phyloP scores from a whole-genome alignment of 2,113 vertebrate genomes.

The Eolophus roseicapilla region DNA sequence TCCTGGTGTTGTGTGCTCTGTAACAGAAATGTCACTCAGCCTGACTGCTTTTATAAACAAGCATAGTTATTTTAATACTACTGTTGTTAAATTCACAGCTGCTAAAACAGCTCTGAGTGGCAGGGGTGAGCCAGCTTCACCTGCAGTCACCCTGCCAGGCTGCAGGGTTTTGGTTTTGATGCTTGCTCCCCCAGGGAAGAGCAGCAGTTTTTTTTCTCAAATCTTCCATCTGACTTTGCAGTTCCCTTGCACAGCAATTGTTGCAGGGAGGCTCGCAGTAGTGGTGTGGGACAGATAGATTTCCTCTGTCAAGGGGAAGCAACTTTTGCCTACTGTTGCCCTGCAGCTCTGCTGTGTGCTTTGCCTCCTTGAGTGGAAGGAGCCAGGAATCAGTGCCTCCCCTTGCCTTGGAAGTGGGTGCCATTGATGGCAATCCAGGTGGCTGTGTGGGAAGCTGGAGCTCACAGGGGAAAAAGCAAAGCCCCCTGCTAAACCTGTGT shows the following conservation, averaged over 20 bases:
- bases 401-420: background rate
- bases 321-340: background rate
- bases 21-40: background rate
- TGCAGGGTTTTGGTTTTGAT: background rate
- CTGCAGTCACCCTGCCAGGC: background rate
- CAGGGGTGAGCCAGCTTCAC: background rate
- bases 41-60: constrained; percentile 1
- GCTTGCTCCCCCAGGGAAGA: background rate
- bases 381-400: background rate
- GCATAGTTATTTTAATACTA: background rate
- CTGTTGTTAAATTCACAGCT: background rate
- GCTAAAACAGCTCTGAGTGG: background rate
- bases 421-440: background rate
- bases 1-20: background rate
- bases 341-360: background rate
- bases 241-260: background rate
- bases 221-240: constrained; percentile 63
- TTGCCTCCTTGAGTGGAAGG: background rate
- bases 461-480: background rate
- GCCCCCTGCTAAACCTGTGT: background rate
- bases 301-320: background rate
- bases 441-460: background rate
- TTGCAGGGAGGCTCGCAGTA: background rate
- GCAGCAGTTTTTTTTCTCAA: background rate
- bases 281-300: background rate